Evolutionary conservation across 2,113 vertebrate genomes (phyloP), one percentile per base, ranked within the genome.

Genomic region (Eublepharis macularius): DNA sequence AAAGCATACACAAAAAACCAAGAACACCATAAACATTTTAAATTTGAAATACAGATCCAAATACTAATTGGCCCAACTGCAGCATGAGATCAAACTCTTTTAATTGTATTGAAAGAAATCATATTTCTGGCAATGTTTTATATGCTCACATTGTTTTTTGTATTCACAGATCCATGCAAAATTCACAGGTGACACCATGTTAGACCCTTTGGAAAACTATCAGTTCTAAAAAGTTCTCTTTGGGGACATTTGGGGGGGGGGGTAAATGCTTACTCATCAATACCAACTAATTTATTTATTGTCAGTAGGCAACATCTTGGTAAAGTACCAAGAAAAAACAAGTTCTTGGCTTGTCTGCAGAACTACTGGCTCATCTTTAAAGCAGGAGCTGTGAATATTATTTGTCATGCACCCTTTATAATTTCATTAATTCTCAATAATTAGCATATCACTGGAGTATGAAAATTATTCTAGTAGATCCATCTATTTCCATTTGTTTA

Each of bases 221-320:
- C 91, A 63, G 12, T 39, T 14, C 75, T 68, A 57, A 24, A 89
- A 81, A 36, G 1, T 19, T 26, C 41, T 12, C 36, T 91, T 86
- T 43, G 19, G 8, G n/a, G 29, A 34, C n/a, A n/a, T n/a, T n/a
- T n/a, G n/a, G n/a, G n/a, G n/a, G n/a, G n/a, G n/a, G n/a, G n/a
- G n/a, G n/a, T n/a, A 89, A 79, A 87, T 32, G 60, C 81, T 94
- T 88, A 36, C 39, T 81, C 34, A 81, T 81, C 87, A 36, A 2
- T 84, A 85, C 60, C 13, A 90, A 87, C 34, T 86, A 87, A 88
- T 13, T 29, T 12, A 49, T 87, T 92, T 83, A n/a, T 9, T 88
- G 43, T 87, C 84, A n/a, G 34, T 75, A 5, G 84, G 41, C 5
- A 86, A 57, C 57, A 85, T 87, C 49, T 91, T 76, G 63, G 39